A percentile compares a stretch with the other conserved stretches of the same genome.
Evolutionary conservation across 2,888 invertebrate genomes (phyloP).

Genomic region (Volucella inanis): DNA sequence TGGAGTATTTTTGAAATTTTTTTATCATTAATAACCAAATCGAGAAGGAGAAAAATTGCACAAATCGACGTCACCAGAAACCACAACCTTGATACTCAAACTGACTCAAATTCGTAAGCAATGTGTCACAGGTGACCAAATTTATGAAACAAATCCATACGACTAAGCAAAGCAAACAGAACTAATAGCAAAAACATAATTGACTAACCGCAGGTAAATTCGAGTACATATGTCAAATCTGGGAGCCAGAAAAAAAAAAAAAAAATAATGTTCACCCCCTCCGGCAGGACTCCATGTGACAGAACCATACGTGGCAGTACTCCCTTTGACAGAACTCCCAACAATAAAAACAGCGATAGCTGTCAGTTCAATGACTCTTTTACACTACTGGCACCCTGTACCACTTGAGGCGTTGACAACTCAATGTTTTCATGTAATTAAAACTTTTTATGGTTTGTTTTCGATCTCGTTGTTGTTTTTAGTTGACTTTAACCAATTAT

Average conservation of each 20-base stretch:
- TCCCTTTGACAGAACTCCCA: background rate
- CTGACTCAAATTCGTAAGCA: conserved; percentile 17
- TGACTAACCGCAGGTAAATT: conserved; percentile 38
- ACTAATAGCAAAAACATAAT: conserved; percentile 31
- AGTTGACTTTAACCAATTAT: conserved; percentile 5
- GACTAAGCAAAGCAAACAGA: conserved; percentile 22
- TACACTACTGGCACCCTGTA: background rate
- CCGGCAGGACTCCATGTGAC: background rate
- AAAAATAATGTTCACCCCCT: too few species aligned
- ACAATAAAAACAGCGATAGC: background rate
- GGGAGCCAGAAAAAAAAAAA: background rate
- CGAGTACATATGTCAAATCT: conserved; percentile 21
- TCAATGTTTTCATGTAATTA: conserved; percentile 26
- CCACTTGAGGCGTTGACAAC: conserved; percentile 26
- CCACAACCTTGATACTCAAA: conserved; percentile 15
- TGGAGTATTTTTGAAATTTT: too few species aligned
- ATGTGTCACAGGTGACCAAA: background rate
- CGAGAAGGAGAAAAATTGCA: background rate
- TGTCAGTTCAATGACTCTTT: conserved; percentile 22
- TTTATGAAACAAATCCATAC: background rate
- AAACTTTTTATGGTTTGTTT: conserved; percentile 3
- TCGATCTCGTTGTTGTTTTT: background rate
- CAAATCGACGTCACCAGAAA: conserved; percentile 19
- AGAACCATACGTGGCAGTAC: background rate
- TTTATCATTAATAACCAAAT: background rate